Conservation (phyloP, 1,140 invertebrate species). For the Theocolax elegans region DNA sequence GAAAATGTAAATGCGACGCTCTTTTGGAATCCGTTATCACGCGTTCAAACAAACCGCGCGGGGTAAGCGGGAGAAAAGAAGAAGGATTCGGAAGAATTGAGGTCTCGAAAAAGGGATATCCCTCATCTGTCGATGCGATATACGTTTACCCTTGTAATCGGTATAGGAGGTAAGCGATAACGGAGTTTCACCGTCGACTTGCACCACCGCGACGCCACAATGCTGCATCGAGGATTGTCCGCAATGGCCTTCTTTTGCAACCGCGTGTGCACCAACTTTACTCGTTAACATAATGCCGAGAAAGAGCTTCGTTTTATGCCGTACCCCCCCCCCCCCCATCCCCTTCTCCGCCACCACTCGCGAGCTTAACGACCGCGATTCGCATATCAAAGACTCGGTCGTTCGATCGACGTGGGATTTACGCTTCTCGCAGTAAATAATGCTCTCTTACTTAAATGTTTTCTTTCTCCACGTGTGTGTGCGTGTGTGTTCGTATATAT, state of each 20-base stretch:
- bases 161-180: no score
- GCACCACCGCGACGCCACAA: neutral
- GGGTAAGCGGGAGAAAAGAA: no score
- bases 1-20: no score
- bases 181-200: no score
- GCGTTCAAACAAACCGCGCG: no score
- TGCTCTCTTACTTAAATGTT: constrained; percentile 4
- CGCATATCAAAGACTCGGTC: neutral
- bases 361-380: neutral
- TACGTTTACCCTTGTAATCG: no score
- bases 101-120: no score
- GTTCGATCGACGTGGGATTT: neutral
- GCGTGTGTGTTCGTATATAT: neutral
- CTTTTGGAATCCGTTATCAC: no score
- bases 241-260: neutral
- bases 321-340: no score
- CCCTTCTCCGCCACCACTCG: no score
- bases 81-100: no score
- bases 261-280: neutral
- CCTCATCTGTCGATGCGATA: no score
- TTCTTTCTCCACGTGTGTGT: neutral
- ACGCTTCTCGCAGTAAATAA: constrained; percentile 11
- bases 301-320: neutral
- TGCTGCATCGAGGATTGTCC: neutral
- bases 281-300: constrained; percentile 25